Evolutionary conservation across 2,113 vertebrate species (phyloP), one percentile per base, ranked within the genome.

Genomic region (Pardalotus punctatus): DNA sequence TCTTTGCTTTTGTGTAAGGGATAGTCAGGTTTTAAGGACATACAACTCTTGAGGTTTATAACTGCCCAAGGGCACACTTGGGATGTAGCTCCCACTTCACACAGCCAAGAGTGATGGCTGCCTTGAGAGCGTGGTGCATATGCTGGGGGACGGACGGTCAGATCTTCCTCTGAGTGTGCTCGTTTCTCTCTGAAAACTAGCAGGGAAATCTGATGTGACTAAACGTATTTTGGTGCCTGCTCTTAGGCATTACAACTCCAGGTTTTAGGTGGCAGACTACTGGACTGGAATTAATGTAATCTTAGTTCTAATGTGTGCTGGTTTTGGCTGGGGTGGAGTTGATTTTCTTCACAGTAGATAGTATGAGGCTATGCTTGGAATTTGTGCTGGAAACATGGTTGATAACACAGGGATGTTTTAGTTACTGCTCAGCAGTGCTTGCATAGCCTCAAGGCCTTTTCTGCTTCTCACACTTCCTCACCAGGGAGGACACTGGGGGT

Each of bases 351-450:
- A 11, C 8, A 57, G 47, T 28, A 73, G 36, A 67, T 69, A 6
- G 7, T 60, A 38, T 23, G 18, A 28, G 61, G 42, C 57, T 67
- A 0, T 67, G 54, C 77, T 95, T 94, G 64, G 71, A 48, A 94
- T 90, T 82, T 93, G 18, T 66, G 53, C 42, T 65, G 58, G 20
- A 88, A 94, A 69, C 71, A 80, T 35, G 21, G 29, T 19, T 83
- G 94, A 94, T 96, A 94, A 80, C 11, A 28, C 12, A 38, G 62
- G 31, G 53, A 56, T 94, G 72, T 86, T 93, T 88, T 93, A 2
- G 1, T 72, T 83, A 60, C 9, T 60, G 67, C 58, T 65, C 31
- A 51, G 48, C 24, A 25, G 47, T 5, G 14, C 50, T 82, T 67
- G n/a, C 36, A 85, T 17, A 51, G 48, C 1, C 3, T 60, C 94